Evolutionary conservation across 2,888 invertebrate species (phyloP).

Genomic region (Maniola hyperantus): DNA sequence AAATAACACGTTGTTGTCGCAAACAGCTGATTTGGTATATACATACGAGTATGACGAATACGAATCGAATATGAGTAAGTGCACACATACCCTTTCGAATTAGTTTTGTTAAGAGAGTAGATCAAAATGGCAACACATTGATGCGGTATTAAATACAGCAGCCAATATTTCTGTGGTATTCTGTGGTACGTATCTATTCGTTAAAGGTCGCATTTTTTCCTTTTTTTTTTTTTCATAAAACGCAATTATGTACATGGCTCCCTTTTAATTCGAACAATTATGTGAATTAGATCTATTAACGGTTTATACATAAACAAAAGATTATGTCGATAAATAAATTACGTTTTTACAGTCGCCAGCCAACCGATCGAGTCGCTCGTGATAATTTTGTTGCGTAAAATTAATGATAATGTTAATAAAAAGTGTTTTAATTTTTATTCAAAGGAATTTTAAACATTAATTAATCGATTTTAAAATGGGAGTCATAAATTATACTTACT

Average conservation of each 20-base stretch:
- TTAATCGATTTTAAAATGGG: background rate
- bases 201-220: slow-evolving; percentile 64
- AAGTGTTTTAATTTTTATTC: slow-evolving; percentile 1
- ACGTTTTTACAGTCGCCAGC: slow-evolving; percentile 16
- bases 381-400: slow-evolving; percentile 12
- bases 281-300: slow-evolving; percentile 63
- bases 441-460: slow-evolving; percentile 1
- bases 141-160: too few relatives aligned
- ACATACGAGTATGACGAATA: too few relatives aligned
- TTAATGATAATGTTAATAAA: slow-evolving; percentile 5
- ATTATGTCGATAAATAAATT: slow-evolving; percentile 37
- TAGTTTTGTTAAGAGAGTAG: too few relatives aligned
- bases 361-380: slow-evolving; percentile 1
- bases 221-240: slow-evolving; percentile 50
- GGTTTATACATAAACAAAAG: slow-evolving; percentile 40
- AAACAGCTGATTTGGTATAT: too few relatives aligned
- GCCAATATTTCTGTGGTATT: too few relatives aligned
- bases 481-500: background rate
- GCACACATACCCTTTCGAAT: too few relatives aligned
- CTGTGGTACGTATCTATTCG: slow-evolving; percentile 46
- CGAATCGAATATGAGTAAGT: too few relatives aligned
- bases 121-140: too few relatives aligned
- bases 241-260: slow-evolving; percentile 60
- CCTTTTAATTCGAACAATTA: slow-evolving; percentile 60
- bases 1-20: too few relatives aligned